These are phyloP conservation scores for Gerris lacustris DNA, from an alignment of 2,888 invertebrate species.

Conservation along the genomic window DNA sequence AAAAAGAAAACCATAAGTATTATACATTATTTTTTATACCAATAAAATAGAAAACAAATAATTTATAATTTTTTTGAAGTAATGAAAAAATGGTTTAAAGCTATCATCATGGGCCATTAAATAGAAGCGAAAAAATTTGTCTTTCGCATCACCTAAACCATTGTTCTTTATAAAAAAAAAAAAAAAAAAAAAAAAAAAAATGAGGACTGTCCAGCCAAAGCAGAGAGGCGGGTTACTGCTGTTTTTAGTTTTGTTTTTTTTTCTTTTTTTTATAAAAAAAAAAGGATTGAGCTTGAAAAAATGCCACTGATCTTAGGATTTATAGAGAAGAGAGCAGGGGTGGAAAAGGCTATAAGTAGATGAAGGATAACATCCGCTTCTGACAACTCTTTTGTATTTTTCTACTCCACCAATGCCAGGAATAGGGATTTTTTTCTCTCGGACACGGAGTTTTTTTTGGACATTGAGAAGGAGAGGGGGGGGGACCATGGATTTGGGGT, in stretches of 20 bases:
- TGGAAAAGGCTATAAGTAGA: not conserved
- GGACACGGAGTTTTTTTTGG: not conserved
- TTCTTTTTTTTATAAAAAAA: not conserved
- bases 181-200: not conserved
- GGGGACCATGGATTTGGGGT: no score
- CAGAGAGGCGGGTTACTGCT: no score
- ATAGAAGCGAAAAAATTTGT: not conserved
- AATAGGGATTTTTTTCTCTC: not conserved
- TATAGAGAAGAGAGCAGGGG: not conserved
- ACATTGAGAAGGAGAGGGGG: not conserved
- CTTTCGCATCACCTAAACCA: not conserved
- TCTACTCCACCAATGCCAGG: not conserved
- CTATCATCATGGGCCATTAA: no score
- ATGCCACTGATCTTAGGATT: not conserved
- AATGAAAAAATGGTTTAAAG: no score
- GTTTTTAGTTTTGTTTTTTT: not conserved
- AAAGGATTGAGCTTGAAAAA: not conserved
- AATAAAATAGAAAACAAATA: no score
- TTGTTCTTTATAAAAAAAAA: not conserved
- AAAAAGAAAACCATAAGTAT: no score
- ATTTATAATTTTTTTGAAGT: no score
- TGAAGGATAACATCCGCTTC: conserved; percentile 3
- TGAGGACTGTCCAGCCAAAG: no score
- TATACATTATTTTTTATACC: no score
- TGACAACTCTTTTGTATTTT: conserved; percentile 1